Base-by-base conservation (phyloP, 2,113 vertebrate species). In the Pteruthius melanotis region DNA sequence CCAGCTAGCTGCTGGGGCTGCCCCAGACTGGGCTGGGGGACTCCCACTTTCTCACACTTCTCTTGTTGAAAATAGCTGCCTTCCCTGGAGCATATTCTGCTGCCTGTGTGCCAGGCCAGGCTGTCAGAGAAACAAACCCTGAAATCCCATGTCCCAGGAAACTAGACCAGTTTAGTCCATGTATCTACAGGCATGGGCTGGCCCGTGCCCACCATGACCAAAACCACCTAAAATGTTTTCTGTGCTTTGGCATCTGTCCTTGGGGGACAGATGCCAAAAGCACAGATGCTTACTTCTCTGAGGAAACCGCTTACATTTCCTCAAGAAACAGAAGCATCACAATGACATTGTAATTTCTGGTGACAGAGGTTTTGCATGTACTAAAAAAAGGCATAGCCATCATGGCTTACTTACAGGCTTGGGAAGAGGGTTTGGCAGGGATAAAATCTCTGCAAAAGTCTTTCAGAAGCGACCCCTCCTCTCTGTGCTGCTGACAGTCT, bases 391-490 rank as follows among this genome's bases (percentile, higher is more conserved):
- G 56, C 79, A 70, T 5, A 83, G 16, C 76, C 33, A 44, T 64
- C 61, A n/a, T 45, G 69, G 56, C 77, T 87, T 92, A 30, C 71
- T 94, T 93, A 61, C 26, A 77, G 63, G 31, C 24, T 10, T 89
- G 47, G 76, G 76, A 92, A 76, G 56, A 80, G 69, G 15, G 47
- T 63, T 84, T 95, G 94, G 94, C 92, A 93, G 74, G 65, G 47
- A 83, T 63, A 54, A 89, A 89, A 89, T 75, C 76, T 89, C 83
- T 60, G 33, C 86, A 90, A 89, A 95, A 50, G 87, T 75, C 77
- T 90, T 81, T 89, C 80, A 83, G 86, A 94, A 95, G 66, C 37
- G 84, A 60, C 68, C 83, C 53, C 74, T 95, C 66, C 77, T 93
- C 49, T 84, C 83, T 39, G 65, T 47, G 44, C 69, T 87, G 85